A percentile compares a stretch with the other conserved stretches of the same genome.
These are phyloP conservation scores for Astyanax mexicanus DNA, from an alignment of 2,797 vertebrate genomes.

Conservation along the genomic window DNA sequence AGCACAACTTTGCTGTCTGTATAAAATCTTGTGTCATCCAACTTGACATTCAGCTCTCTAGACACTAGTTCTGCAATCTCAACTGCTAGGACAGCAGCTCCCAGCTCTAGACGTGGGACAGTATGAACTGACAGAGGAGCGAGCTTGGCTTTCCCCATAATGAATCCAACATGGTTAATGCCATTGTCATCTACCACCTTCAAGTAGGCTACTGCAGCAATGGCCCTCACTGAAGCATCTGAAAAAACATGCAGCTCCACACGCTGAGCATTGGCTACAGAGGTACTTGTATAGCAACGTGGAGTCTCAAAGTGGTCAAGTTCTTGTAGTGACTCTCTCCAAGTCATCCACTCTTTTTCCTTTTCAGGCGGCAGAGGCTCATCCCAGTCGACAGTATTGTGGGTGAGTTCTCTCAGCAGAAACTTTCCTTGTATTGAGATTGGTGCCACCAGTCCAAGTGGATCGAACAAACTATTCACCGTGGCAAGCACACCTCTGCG, in stretches of 20 bases:
- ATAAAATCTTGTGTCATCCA: neutral
- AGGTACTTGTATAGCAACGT: no score
- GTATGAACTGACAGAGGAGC: neutral
- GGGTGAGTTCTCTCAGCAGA: neutral
- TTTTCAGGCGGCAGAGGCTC: slow-evolving; percentile 16
- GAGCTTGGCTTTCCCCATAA: neutral
- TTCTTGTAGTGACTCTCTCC: no score
- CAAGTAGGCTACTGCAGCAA: neutral
- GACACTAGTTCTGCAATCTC: neutral
- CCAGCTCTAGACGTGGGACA: neutral
- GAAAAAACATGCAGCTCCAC: no score
- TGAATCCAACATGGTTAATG: neutral
- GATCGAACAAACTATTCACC: slow-evolving; percentile 46
- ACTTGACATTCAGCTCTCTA: no score
- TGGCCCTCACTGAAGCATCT: no score
- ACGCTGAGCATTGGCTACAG: no score
- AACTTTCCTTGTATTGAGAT: neutral
- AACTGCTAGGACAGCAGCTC: neutral
- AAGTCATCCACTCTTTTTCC: neutral
- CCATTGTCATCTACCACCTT: neutral
- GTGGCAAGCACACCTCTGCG: slow-evolving; percentile 50
- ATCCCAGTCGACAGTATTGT: slow-evolving; percentile 15
- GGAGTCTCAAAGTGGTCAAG: no score
- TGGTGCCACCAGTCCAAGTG: neutral
- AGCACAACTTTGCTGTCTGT: neutral